These are phyloP conservation scores for Aporophyla lueneburgensis DNA, from an alignment of 2,888 invertebrate genomes.

Conservation along the genomic window DNA sequence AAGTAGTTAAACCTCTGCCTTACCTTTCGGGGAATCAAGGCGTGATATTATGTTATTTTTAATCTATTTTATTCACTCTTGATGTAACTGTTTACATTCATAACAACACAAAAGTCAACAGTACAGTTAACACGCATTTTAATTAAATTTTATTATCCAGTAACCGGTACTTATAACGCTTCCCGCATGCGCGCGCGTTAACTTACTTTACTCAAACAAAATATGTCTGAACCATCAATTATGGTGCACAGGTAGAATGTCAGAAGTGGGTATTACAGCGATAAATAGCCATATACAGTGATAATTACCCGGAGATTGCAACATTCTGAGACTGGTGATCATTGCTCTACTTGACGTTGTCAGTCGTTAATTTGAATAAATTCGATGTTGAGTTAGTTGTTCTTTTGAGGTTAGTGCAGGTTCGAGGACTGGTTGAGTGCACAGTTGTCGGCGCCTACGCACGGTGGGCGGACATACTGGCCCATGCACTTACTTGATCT, in stretches of 20 bases:
- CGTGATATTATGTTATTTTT: neutral
- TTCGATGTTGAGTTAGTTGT: slow-evolving; percentile 71
- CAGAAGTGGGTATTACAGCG: slow-evolving; percentile 47
- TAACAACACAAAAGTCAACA: slow-evolving; percentile 18
- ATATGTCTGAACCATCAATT: slow-evolving; percentile 48
- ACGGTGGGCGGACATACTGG: slow-evolving; percentile 73
- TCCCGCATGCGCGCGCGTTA: slow-evolving; percentile 47
- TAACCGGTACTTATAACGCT: slow-evolving; percentile 53
- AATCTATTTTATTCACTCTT: neutral
- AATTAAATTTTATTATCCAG: slow-evolving; percentile 55
- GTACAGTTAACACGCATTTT: slow-evolving; percentile 47
- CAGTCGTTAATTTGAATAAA: slow-evolving; percentile 77
- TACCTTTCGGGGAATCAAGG: too few relatives aligned
- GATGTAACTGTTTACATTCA: slow-evolving; percentile 18
- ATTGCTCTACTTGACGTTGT: slow-evolving; percentile 72
- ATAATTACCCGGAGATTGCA: slow-evolving; percentile 65
- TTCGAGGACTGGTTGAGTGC: slow-evolving; percentile 63
- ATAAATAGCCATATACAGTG: slow-evolving; percentile 39
- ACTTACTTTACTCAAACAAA: slow-evolving; percentile 43
- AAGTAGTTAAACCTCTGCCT: neutral
- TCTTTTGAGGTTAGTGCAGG: slow-evolving; percentile 45
- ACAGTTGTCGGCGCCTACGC: slow-evolving; percentile 65
- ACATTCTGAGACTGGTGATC: slow-evolving; percentile 56
- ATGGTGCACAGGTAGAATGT: slow-evolving; percentile 37
- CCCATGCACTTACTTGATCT: slow-evolving; percentile 68